Base-by-base conservation (phyloP, 2,113 vertebrate genomes). In the Hoplias malabaricus region DNA sequence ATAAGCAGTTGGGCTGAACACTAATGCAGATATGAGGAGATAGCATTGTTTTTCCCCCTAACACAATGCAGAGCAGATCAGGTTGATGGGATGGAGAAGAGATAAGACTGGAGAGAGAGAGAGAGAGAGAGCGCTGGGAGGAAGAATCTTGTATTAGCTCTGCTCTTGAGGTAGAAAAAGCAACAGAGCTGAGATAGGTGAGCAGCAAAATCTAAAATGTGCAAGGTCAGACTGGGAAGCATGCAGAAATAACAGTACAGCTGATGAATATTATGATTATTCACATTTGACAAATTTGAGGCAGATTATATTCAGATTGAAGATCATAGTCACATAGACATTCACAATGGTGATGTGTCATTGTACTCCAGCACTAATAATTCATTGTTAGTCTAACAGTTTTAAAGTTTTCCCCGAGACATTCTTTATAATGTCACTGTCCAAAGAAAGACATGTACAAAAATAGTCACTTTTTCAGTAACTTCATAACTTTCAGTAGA, bases 21-120 rank as follows among this genome's bases (percentile, higher is more conserved):
- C 56, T 78, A 80, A 83, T 69, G 62, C 68, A 83, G 78, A 80
- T 80, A 59, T 77, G 57, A 54, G 69, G 57, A 73, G 82, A 83
- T 83, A 80, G 68, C 53, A 77, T 77, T 83, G 78, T 77, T 83
- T 79, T 80, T 48, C 42, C 42, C 59, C 68, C 69, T 67, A 75
- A 83, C 61, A 79, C 77, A 70, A 83, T 80, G 78, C 73, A 77
- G 73, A 73, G 69, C 69, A 68, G 82, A 83, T 80, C 73, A 61
- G 34, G 66, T 46, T 78, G 80, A 78, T 77, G 63, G 73, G 75
- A 80, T 69, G 75, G 69, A 73, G 73, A 56, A 77, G 43, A 80
- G 82, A 80, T 83, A 80, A 77, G 66, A 68, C 53, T 70, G 56
- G 65, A 70, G 46, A 59, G 62, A 71, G 9, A 33, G 65, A 70